These are phyloP conservation scores for Anagrus nilaparvatae DNA, from an alignment of 1,140 invertebrate species.

Conservation along the genomic window DNA sequence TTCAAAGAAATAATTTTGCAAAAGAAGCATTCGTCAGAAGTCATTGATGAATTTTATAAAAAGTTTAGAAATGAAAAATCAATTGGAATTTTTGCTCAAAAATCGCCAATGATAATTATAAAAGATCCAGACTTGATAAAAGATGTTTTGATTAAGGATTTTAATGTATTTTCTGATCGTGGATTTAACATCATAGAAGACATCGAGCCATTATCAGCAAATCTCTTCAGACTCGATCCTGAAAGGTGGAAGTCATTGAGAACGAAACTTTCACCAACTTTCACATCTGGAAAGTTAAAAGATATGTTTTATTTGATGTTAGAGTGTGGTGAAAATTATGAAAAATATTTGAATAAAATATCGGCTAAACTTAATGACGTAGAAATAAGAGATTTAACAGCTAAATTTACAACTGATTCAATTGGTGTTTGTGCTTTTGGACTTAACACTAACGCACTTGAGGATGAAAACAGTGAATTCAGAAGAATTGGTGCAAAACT, in stretches of 20 bases:
- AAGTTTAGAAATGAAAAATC: conserved; percentile 28
- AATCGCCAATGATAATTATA: conserved; percentile 30
- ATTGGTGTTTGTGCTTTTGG: conserved; percentile 48
- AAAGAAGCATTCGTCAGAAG: conserved; percentile 8
- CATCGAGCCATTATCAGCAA: conserved; percentile 23
- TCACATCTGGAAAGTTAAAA: conserved; percentile 43
- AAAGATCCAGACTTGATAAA: conserved; percentile 41
- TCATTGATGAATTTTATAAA: conserved; percentile 19
- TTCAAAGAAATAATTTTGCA: conserved; percentile 14
- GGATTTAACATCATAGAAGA: conserved; percentile 25
- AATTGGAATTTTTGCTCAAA: conserved; percentile 35
- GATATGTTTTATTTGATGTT: conserved; percentile 40
- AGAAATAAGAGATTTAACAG: conserved; percentile 40
- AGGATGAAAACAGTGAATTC: conserved; percentile 41
- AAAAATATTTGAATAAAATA: conserved; percentile 29
- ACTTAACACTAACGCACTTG: conserved; percentile 41
- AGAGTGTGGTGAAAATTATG: conserved; percentile 35
- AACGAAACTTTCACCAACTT: conserved; percentile 38
- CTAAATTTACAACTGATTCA: conserved; percentile 44
- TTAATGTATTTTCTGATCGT: conserved; percentile 37
- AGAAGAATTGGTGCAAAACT: conserved; percentile 31
- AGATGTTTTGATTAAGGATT: conserved; percentile 41
- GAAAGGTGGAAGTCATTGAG: conserved; percentile 43
- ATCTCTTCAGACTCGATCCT: conserved; percentile 31
- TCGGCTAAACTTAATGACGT: conserved; percentile 32